Evolutionary conservation across 2,113 vertebrate species (phyloP).

Genomic region (Festucalex cinctus): DNA sequence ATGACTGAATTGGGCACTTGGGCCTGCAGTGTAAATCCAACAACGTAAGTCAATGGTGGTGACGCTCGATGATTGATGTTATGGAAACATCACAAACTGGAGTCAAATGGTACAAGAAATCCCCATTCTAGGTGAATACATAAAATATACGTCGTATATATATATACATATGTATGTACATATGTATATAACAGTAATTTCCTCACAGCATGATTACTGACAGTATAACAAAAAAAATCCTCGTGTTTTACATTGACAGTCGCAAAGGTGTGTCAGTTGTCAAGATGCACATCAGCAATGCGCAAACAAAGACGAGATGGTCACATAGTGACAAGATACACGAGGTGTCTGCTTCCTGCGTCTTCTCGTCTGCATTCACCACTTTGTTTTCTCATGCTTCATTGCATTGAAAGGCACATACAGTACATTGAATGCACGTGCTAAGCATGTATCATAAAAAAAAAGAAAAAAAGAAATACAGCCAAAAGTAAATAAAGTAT

Average conservation of each 20-base stretch:
- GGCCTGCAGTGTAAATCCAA: not conserved
- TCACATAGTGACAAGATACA: not conserved
- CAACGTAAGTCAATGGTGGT: not conserved
- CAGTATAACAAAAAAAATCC: not conserved
- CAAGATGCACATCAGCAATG: constrained; percentile 1
- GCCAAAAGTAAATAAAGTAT: not conserved
- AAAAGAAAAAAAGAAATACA: not conserved
- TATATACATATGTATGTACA: too few relatives aligned
- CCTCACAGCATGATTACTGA: not conserved
- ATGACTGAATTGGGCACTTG: not conserved
- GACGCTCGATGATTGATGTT: not conserved
- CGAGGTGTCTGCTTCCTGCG: not conserved
- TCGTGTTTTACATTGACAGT: not conserved
- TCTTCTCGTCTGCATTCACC: not conserved
- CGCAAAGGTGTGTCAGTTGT: not conserved
- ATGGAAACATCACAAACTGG: not conserved
- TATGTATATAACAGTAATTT: not conserved
- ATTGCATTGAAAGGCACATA: constrained; percentile 3
- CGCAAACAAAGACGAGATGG: not conserved
- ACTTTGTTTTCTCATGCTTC: not conserved
- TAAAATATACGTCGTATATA: too few relatives aligned
- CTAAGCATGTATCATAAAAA: not conserved
- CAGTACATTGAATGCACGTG: not conserved
- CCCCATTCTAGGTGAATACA: not conserved
- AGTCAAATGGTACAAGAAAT: constrained; percentile 1